Evolutionary conservation across 1,140 invertebrate genomes (phyloP).

Genomic region (Drosophila hydei): DNA sequence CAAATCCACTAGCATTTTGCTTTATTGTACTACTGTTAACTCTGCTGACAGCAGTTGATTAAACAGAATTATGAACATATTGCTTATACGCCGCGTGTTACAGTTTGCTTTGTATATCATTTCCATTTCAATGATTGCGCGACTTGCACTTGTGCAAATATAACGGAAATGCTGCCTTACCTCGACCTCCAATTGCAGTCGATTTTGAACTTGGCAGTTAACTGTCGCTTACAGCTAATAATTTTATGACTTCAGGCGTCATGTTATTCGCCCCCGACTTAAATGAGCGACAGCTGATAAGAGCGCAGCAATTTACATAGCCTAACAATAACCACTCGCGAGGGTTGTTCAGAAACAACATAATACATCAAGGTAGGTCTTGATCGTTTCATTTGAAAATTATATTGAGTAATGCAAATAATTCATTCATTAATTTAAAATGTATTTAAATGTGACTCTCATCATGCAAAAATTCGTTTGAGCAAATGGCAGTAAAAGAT

Average conservation of each 20-base stretch:
- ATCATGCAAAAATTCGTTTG: too few species aligned
- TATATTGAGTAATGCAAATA: too few species aligned
- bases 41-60: conserved; percentile 49
- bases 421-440: too few species aligned
- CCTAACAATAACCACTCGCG: neutral
- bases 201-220: conserved; percentile 64
- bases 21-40: conserved; percentile 39
- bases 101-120: conserved; percentile 10
- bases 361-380: too few species aligned
- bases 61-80: conserved; percentile 48
- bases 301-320: conserved; percentile 27
- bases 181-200: conserved; percentile 41
- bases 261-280: conserved; percentile 4
- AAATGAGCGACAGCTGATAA: conserved; percentile 28
- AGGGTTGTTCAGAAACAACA: conserved; percentile 6
- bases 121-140: conserved; percentile 27
- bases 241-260: conserved; percentile 11
- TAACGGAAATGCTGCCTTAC: conserved; percentile 25
- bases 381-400: too few species aligned
- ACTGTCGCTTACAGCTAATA: conserved; percentile 5
- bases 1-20: conserved; percentile 37
- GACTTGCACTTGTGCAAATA: conserved; percentile 60
- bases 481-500: too few species aligned
- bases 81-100: conserved; percentile 50
- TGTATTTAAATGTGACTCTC: too few species aligned